Evolutionary conservation across 2,113 vertebrate genomes (phyloP).

Genomic region (Glareola pratincola): DNA sequence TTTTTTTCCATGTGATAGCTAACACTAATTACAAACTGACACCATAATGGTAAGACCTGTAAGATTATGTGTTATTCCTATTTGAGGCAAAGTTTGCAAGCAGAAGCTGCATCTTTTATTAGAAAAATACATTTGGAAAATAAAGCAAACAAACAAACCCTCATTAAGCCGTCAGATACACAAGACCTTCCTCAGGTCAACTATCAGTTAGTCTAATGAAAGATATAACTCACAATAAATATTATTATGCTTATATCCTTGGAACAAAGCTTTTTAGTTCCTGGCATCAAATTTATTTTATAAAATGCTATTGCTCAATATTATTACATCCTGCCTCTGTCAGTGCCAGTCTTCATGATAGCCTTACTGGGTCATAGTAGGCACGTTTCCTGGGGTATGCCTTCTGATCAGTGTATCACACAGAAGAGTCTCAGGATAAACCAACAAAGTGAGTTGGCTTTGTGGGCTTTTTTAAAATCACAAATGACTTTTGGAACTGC

Average conservation of each 20-base stretch:
- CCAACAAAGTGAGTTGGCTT: background rate
- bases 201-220: background rate
- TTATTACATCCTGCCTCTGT: background rate
- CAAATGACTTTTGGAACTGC: background rate
- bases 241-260: background rate
- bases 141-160: background rate
- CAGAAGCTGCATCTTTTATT: background rate
- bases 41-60: background rate
- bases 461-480: background rate
- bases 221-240: background rate
- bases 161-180: background rate
- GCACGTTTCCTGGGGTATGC: background rate
- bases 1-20: background rate
- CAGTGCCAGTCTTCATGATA: background rate
- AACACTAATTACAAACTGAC: background rate
- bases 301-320: background rate
- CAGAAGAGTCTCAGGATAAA: background rate
- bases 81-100: background rate
- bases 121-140: background rate
- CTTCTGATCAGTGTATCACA: background rate
- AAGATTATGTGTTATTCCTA: background rate
- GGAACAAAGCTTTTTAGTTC: background rate
- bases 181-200: background rate
- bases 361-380: background rate
- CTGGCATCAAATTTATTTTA: background rate